These are phyloP conservation scores for Euspilapteryx auroguttella DNA, from an alignment of 2,888 invertebrate species.

Conservation along the genomic window DNA sequence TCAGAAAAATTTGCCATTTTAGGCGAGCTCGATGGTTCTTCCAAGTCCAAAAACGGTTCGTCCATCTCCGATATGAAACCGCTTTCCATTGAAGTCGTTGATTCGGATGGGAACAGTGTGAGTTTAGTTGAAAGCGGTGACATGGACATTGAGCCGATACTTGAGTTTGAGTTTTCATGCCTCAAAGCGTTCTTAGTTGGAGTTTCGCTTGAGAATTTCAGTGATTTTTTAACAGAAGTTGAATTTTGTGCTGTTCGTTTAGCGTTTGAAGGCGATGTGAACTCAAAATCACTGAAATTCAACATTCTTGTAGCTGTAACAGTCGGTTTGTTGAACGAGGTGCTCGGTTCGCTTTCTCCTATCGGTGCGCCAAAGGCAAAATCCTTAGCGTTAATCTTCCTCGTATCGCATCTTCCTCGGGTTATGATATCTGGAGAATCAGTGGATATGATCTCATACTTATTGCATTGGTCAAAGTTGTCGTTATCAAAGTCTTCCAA, in stretches of 20 bases:
- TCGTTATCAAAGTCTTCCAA: conserved; percentile 43
- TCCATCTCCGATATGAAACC: conserved; percentile 50
- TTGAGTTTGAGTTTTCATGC: conserved; percentile 31
- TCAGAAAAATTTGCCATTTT: conserved; percentile 39
- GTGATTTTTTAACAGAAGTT: conserved; percentile 38
- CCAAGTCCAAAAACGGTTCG: conserved; percentile 38
- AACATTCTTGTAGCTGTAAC: conserved; percentile 30
- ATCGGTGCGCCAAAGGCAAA: conserved; percentile 48
- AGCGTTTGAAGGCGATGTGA: conserved; percentile 33
- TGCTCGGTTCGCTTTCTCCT: conserved; percentile 34
- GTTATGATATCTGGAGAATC: conserved; percentile 52
- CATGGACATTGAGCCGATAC: conserved; percentile 30
- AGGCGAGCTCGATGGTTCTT: conserved; percentile 34
- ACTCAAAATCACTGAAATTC: conserved; percentile 46
- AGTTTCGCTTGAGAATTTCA: conserved; percentile 32
- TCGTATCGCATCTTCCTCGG: conserved; percentile 21
- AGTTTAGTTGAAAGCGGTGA: conserved; percentile 18
- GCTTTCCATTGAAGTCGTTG: conserved; percentile 42
- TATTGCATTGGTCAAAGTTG: conserved; percentile 40
- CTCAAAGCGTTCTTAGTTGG: conserved; percentile 21
- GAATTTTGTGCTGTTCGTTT: conserved; percentile 14
- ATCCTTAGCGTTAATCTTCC: conserved; percentile 30
- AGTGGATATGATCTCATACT: conserved; percentile 52
- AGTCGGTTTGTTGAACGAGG: conserved; percentile 35
- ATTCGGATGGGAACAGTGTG: conserved; percentile 29